Evolutionary conservation across 1,140 invertebrate genomes (phyloP).

Genomic region (Papilio dardanus): DNA sequence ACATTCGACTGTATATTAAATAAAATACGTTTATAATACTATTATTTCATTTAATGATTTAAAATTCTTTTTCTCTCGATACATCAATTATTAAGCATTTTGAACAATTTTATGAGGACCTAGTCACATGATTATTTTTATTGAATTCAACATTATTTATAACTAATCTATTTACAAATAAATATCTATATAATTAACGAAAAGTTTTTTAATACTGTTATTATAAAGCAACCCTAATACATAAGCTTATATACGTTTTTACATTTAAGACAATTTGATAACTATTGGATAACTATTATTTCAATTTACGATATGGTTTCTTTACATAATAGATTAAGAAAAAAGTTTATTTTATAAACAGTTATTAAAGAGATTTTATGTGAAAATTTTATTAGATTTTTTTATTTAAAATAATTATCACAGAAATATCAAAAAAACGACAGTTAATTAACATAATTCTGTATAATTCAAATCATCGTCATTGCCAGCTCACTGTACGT

Average conservation of each 20-base stretch:
- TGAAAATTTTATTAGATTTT: background rate
- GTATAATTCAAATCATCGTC: too few relatives aligned
- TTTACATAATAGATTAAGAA: background rate
- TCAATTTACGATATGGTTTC: background rate
- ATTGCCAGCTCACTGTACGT: too few relatives aligned
- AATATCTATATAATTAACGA: background rate
- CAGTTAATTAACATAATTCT: background rate
- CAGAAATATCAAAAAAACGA: background rate
- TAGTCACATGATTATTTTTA: conserved; percentile 1
- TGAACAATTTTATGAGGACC: background rate
- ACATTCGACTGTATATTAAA: too few relatives aligned
- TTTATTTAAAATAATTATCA: background rate
- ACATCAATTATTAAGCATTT: conserved; percentile 23
- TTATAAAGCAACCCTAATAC: background rate
- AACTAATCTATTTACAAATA: background rate
- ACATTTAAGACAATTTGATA: conserved; percentile 1
- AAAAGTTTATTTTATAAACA: background rate
- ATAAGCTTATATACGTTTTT: conserved; percentile 8
- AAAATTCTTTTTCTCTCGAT: conserved; percentile 19
- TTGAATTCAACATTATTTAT: conserved; percentile 6
- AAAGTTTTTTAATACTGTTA: background rate
- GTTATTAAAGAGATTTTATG: background rate
- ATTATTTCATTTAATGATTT: conserved; percentile 23
- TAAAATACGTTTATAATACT: background rate
- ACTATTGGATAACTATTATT: background rate